These are phyloP conservation scores for Podocnemis expansa DNA, from an alignment of 2,113 vertebrate species.

Conservation along the genomic window DNA sequence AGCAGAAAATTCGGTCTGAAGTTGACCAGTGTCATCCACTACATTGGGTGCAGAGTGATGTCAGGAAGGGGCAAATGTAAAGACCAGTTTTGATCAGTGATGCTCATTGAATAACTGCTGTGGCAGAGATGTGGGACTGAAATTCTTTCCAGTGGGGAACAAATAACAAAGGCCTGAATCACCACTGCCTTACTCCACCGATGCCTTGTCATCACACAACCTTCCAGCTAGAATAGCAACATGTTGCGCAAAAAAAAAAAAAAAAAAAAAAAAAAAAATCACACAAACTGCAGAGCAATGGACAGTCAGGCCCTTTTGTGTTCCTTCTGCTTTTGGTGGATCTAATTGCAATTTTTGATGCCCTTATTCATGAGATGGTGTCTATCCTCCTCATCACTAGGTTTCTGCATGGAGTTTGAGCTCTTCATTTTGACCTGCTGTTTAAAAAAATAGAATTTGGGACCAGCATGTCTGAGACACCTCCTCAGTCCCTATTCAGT, in stretches of 20 bases:
- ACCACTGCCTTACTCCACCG: neutral
- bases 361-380: neutral
- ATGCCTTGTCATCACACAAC: neutral
- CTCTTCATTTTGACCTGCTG: neutral
- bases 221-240: neutral
- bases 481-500: slow-evolving; percentile 1
- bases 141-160: neutral
- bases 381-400: accelerated
- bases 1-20: slow-evolving; percentile 10
- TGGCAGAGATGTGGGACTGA: accelerated
- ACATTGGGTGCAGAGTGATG: neutral
- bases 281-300: accelerated
- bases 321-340: neutral
- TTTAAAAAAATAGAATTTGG: neutral
- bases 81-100: neutral
- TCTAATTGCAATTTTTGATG: accelerated
- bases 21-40: slow-evolving; percentile 7
- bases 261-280: accelerated
- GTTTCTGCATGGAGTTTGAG: neutral
- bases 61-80: slow-evolving; percentile 17
- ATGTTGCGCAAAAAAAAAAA: neutral
- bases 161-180: neutral
- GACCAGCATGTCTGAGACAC: neutral
- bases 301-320: neutral
- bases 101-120: neutral